Evolutionary conservation across 1,140 invertebrate species (phyloP).

Genomic region (Hestina assimilis): DNA sequence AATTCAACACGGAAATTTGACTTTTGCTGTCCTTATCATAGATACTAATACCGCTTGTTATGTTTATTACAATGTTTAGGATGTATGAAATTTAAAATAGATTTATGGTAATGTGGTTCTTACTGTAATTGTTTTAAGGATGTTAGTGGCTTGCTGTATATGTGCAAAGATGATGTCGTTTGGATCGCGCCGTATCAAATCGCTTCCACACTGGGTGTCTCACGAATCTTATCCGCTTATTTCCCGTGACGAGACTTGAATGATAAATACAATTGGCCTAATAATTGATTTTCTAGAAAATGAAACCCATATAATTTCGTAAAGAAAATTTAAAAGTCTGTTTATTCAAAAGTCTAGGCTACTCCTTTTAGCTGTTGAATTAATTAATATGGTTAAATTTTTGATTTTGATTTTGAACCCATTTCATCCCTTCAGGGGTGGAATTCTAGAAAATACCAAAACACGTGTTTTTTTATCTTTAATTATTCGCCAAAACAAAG

Average conservation of each 20-base stretch:
- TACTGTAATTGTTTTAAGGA: neutral
- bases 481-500: too few relatives aligned
- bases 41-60: neutral
- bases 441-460: too few relatives aligned
- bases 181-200: slow-evolving; percentile 24
- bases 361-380: too few relatives aligned
- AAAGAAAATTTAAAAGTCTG: neutral
- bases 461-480: too few relatives aligned
- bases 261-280: slow-evolving; percentile 20
- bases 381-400: too few relatives aligned
- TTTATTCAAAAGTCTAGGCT: neutral
- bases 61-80: neutral
- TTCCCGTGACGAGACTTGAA: slow-evolving; percentile 13
- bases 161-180: neutral
- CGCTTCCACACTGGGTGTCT: slow-evolving; percentile 19
- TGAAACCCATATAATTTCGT: neutral
- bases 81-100: neutral
- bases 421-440: too few relatives aligned
- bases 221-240: slow-evolving; percentile 28
- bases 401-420: too few relatives aligned
- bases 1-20: neutral
- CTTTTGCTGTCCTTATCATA: neutral
- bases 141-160: neutral
- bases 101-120: neutral
- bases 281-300: too few relatives aligned